phyloP scores from a whole-genome alignment of 2,113 vertebrate species.

The Tylochromis polylepis region DNA sequence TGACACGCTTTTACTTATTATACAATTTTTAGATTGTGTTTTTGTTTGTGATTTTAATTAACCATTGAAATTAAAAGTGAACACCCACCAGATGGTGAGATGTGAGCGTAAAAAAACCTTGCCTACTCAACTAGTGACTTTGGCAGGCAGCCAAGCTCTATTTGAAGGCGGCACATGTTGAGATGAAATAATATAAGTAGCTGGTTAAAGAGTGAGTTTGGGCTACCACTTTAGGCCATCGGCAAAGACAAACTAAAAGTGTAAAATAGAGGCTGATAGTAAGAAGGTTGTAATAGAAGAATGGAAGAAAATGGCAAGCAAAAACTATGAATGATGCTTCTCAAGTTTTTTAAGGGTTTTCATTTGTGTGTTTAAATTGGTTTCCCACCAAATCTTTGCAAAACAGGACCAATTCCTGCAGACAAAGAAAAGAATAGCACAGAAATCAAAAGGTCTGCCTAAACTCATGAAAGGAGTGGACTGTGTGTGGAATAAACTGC shows the following conservation, averaged over 20 bases:
- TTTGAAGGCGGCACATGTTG: background rate
- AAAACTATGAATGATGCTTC: background rate
- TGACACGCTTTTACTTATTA: background rate
- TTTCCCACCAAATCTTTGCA: background rate
- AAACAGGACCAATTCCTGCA: background rate
- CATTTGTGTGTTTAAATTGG: background rate
- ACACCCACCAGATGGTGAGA: constrained; percentile 26
- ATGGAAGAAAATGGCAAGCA: background rate
- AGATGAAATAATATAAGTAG: background rate
- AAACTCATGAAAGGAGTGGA: background rate
- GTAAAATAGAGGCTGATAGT: background rate
- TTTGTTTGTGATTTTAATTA: constrained; percentile 19
- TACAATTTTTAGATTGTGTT: background rate
- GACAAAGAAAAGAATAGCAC: background rate
- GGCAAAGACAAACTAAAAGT: background rate
- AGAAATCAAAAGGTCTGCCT: background rate
- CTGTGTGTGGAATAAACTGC: background rate
- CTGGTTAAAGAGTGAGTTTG: background rate
- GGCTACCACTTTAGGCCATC: background rate
- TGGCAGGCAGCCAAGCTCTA: constrained; percentile 11
- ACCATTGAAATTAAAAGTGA: background rate
- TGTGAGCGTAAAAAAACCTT: constrained; percentile 30
- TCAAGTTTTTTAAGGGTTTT: accelerated
- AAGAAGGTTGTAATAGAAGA: background rate
- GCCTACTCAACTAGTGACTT: background rate